phyloP scores from a whole-genome alignment of 2,113 vertebrate species.

The Tetrax tetrax region DNA sequence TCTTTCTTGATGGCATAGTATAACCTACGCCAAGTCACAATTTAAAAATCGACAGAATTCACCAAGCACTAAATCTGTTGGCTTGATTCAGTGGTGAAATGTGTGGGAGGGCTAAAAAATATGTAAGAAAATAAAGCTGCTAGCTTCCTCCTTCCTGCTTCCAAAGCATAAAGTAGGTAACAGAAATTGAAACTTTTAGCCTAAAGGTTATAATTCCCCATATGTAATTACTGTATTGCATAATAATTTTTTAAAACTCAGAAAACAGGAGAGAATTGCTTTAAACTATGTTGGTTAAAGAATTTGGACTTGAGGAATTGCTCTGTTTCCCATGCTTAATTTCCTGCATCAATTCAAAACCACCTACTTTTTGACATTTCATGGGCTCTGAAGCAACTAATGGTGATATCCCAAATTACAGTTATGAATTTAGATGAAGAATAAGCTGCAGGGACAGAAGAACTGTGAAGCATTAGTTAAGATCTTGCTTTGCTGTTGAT shows the following conservation, averaged over 20 bases:
- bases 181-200: background rate
- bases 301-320: conserved; percentile 23
- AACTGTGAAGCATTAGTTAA: background rate
- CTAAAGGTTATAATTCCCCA: background rate
- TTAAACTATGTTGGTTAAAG: conserved; percentile 28
- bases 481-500: background rate
- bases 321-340: conserved; percentile 25
- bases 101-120: background rate
- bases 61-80: background rate
- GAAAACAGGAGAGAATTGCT: background rate
- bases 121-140: background rate
- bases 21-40: background rate
- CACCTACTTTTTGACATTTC: conserved; percentile 15
- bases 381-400: conserved; percentile 47
- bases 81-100: background rate
- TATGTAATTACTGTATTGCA: background rate
- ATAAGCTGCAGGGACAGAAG: background rate
- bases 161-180: background rate
- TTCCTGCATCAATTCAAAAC: conserved; percentile 36
- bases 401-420: background rate
- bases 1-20: background rate
- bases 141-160: background rate
- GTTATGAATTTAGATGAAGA: conserved; percentile 27
- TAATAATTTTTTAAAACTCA: background rate
- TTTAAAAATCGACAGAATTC: background rate